These are phyloP conservation scores for Nephotettix cincticeps DNA, from an alignment of 1,140 invertebrate genomes.

Conservation along the genomic window DNA sequence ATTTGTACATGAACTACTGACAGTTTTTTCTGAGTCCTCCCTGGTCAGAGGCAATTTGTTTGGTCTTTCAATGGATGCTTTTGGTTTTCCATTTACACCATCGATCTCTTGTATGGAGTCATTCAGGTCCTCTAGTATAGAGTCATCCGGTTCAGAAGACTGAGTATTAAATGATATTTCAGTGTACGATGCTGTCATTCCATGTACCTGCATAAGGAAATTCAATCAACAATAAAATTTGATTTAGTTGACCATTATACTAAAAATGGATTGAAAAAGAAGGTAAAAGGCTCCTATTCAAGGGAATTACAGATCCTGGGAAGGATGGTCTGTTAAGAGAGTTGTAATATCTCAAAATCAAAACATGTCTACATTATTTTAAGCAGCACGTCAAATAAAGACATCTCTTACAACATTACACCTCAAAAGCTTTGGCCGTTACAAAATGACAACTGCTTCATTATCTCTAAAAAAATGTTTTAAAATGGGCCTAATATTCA, in stretches of 20 bases:
- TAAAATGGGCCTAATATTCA: no score
- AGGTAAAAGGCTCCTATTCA: no score
- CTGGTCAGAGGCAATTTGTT: conserved; percentile 14
- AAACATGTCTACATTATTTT: no score
- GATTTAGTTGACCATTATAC: background rate
- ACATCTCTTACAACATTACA: no score
- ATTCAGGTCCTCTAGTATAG: conserved; percentile 34
- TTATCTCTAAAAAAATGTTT: no score
- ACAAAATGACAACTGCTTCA: no score
- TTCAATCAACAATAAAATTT: background rate
- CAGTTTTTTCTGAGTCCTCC: background rate
- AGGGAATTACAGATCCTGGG: no score
- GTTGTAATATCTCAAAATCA: no score
- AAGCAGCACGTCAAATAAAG: no score
- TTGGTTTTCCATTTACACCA: conserved; percentile 33
- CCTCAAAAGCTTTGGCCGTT: no score
- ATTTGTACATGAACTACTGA: conserved; percentile 22
- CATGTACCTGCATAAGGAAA: conserved; percentile 40
- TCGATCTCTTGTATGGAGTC: conserved; percentile 33
- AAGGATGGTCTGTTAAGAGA: no score
- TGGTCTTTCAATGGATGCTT: conserved; percentile 31
- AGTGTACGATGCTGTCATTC: conserved; percentile 83
- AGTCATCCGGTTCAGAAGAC: conserved; percentile 44
- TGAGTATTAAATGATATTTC: conserved; percentile 78
- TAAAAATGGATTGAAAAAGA: no score